phyloP scores from a whole-genome alignment of 2,888 invertebrate genomes.

The Drosophila niveifrons region DNA sequence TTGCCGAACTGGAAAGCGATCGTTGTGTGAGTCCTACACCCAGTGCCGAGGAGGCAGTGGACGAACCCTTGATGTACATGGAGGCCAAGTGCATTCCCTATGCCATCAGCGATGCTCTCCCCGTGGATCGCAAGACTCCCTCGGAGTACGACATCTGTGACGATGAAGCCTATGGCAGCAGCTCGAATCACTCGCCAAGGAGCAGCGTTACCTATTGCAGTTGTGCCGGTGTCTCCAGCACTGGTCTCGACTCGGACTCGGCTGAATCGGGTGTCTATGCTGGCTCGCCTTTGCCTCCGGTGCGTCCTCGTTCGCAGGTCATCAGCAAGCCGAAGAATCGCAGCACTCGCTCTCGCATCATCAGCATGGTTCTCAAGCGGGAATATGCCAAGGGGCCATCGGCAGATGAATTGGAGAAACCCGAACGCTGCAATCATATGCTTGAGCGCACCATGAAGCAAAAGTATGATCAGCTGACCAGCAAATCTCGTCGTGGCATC shows the following conservation, averaged over 20 bases:
- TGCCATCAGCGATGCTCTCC: conserved; percentile 40
- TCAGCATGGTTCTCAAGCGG: conserved; percentile 74
- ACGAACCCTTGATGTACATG: conserved; percentile 60
- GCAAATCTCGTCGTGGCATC: conserved; percentile 46
- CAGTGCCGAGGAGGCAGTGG: conserved; percentile 65
- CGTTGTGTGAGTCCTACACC: conserved; percentile 62
- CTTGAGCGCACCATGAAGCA: conserved; percentile 45
- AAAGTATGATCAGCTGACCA: conserved; percentile 34
- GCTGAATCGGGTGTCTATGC: conserved; percentile 47
- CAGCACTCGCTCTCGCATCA: conserved; percentile 71
- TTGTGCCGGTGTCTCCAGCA: conserved; percentile 43
- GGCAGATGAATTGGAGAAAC: conserved; percentile 16
- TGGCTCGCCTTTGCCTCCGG: conserved; percentile 33
- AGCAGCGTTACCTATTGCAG: conserved; percentile 67
- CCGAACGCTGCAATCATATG: conserved; percentile 51
- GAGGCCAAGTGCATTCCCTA: conserved; percentile 70
- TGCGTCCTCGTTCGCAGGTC: conserved; percentile 56
- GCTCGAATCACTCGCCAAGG: conserved; percentile 46
- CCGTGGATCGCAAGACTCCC: neutral
- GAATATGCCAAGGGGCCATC: conserved; percentile 53
- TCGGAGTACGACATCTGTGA: conserved; percentile 59
- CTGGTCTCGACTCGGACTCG: conserved; percentile 51
- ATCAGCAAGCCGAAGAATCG: conserved; percentile 56
- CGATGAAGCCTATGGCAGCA: conserved; percentile 67
- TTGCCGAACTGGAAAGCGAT: conserved; percentile 38